These are phyloP conservation scores for Norana najaformis DNA, from an alignment of 2,888 invertebrate species.

Conservation along the genomic window DNA sequence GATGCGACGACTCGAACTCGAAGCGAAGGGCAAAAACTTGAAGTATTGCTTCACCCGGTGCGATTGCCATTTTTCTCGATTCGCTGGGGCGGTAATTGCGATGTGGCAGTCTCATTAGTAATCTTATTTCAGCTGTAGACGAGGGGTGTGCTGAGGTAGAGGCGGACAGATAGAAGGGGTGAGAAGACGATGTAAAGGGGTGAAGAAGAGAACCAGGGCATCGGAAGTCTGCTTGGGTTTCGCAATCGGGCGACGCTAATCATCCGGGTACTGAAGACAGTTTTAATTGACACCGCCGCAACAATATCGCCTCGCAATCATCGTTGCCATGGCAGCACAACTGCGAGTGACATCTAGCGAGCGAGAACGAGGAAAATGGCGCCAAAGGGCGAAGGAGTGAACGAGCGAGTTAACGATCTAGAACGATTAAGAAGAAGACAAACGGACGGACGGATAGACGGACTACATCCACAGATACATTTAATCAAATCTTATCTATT, in stretches of 20 bases:
- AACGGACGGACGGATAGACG: background rate
- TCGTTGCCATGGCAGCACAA: slow-evolving; percentile 1
- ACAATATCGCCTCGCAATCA: slow-evolving; percentile 21
- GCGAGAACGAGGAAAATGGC: background rate
- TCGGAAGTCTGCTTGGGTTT: background rate
- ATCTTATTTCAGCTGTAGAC: slow-evolving; percentile 5
- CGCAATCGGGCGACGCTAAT: slow-evolving; percentile 8
- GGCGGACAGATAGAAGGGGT: background rate
- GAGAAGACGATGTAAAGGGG: background rate
- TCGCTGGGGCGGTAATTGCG: background rate
- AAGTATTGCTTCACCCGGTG: background rate
- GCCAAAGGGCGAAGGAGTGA: background rate
- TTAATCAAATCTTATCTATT: too few relatives aligned
- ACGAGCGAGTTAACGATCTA: background rate
- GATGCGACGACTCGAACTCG: background rate
- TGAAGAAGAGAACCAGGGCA: background rate
- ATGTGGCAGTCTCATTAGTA: slow-evolving; percentile 21
- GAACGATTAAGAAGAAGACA: background rate
- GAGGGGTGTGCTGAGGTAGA: background rate
- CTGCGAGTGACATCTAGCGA: slow-evolving; percentile 7
- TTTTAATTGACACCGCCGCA: slow-evolving; percentile 21
- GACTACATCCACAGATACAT: background rate
- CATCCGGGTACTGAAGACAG: slow-evolving; percentile 15
- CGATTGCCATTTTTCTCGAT: background rate
- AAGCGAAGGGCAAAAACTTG: background rate